Percentiles rank a stretch among this genome's conserved stretches.
These are phyloP conservation scores for Rhinichthys osculus DNA, from an alignment of 2,797 vertebrate species.

Conservation along the genomic window DNA sequence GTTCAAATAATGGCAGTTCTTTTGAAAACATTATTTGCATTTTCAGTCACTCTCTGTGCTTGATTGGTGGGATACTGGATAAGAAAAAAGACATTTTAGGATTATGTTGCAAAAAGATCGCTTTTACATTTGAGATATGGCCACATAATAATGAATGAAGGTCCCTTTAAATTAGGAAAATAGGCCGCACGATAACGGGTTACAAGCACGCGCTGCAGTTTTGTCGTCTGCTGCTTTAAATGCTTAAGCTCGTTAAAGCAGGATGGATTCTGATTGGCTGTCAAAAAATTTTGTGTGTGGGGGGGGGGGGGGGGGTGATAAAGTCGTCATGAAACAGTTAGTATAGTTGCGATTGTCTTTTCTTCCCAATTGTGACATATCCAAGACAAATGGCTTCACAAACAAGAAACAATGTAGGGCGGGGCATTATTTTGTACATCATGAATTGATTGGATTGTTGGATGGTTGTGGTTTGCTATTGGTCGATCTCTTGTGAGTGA, in stretches of 20 bases:
- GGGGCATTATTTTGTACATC: neutral
- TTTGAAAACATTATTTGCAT: slow-evolving; percentile 64
- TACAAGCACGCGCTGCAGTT: neutral
- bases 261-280: neutral
- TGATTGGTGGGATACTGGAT: slow-evolving; percentile 56
- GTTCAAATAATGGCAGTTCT: slow-evolving; percentile 55
- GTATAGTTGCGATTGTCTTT: neutral
- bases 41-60: slow-evolving; percentile 54
- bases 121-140: slow-evolving; percentile 34
- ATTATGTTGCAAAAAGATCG: slow-evolving; percentile 29
- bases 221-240: neutral
- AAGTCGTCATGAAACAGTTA: neutral
- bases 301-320: too few species aligned
- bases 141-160: neutral
- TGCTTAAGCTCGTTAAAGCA: neutral
- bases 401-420: neutral
- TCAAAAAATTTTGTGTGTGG: neutral
- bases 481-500: neutral
- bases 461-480: neutral
- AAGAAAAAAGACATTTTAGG: slow-evolving; percentile 51
- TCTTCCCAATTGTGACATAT: neutral
- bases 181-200: fast-evolving
- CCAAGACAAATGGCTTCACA: neutral
- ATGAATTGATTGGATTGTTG: neutral
- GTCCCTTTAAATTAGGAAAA: neutral